These are phyloP conservation scores for Dendrocincla tyrannina DNA, from an alignment of 2,797 vertebrate species.

Conservation along the genomic window DNA sequence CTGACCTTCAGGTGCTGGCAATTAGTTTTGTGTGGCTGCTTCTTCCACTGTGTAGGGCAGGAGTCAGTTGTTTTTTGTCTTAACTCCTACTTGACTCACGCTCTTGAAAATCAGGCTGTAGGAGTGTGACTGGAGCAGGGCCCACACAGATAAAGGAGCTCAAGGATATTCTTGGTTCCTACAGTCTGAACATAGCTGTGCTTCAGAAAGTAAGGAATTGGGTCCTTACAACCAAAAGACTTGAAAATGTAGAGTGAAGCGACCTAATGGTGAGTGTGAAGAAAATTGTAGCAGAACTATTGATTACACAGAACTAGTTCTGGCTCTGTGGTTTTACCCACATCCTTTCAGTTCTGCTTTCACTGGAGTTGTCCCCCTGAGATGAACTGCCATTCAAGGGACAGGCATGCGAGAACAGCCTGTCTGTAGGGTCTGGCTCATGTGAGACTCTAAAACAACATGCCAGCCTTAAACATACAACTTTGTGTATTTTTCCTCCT, in stretches of 20 bases:
- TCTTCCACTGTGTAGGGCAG: not conserved
- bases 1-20: not conserved
- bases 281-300: not conserved
- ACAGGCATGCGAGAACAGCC: not conserved
- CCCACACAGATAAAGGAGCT: not conserved
- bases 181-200: not conserved
- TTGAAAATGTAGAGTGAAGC: not conserved
- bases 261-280: not conserved
- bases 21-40: not conserved
- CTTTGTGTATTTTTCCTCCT: not conserved
- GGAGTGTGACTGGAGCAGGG: not conserved
- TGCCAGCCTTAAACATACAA: not conserved
- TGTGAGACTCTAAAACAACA: rapidly evolving
- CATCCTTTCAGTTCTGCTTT: not conserved
- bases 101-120: not conserved
- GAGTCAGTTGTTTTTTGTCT: not conserved
- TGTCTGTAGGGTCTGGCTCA: not conserved
- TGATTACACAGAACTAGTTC: not conserved
- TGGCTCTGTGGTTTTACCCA: not conserved
- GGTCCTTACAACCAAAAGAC: not conserved
- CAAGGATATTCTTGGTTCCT: not conserved
- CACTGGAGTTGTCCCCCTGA: not conserved
- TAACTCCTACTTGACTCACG: not conserved
- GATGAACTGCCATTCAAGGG: not conserved
- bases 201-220: not conserved